These are phyloP conservation scores for Elachura formosa DNA, from an alignment of 2,113 vertebrate genomes.

Conservation along the genomic window DNA sequence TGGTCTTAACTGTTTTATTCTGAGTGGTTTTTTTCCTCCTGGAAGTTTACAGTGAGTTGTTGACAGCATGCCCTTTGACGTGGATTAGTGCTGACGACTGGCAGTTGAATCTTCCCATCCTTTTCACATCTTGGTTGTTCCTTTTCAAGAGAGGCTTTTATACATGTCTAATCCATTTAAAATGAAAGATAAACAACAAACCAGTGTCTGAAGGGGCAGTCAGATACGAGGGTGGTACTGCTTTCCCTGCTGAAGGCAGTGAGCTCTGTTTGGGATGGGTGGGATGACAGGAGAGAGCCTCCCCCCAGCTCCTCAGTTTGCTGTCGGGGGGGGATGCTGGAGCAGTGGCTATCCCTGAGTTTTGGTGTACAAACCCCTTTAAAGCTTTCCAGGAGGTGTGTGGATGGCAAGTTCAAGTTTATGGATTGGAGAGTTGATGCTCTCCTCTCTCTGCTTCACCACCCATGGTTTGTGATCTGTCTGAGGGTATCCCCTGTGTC, in stretches of 20 bases:
- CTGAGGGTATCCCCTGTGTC: not conserved
- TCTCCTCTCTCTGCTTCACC: not conserved
- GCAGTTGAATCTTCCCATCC: not conserved
- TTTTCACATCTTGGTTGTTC: not conserved
- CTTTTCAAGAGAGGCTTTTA: not conserved
- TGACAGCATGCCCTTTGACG: not conserved
- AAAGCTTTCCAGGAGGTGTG: not conserved
- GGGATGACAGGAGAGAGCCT: not conserved
- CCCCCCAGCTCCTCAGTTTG: not conserved
- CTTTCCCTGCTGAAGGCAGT: accelerated
- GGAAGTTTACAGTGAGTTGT: conserved; percentile 16
- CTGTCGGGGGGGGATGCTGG: not conserved
- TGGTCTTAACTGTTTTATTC: conserved; percentile 20
- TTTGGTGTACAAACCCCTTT: not conserved
- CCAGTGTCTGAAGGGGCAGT: not conserved
- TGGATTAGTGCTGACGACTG: not conserved
- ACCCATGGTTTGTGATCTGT: not conserved
- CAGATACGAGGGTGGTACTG: not conserved
- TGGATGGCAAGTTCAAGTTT: not conserved
- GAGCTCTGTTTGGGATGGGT: not conserved
- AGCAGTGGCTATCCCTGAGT: not conserved
- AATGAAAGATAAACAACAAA: not conserved
- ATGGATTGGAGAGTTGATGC: not conserved
- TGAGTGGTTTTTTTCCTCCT: not conserved
- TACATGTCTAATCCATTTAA: not conserved